phyloP scores from a whole-genome alignment of 2,888 invertebrate species.

The Hypomecis atomaria region DNA sequence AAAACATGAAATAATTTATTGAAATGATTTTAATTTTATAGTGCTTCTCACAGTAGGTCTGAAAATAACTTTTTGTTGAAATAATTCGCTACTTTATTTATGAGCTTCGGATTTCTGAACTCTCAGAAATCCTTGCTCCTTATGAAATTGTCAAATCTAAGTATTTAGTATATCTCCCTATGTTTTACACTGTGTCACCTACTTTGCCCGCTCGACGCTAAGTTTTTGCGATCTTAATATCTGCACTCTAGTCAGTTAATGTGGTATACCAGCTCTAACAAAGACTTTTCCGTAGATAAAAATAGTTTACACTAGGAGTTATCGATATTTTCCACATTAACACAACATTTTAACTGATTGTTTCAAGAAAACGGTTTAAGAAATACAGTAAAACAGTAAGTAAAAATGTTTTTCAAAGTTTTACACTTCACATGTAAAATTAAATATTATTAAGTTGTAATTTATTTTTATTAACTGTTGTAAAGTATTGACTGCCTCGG shows the following conservation, averaged over 20 bases:
- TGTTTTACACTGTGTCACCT: slow-evolving; percentile 4
- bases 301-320: slow-evolving; percentile 10
- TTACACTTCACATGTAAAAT: no score
- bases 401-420: background rate
- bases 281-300: slow-evolving; percentile 10
- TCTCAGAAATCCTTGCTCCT: no score
- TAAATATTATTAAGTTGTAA: no score
- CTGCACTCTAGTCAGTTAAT: slow-evolving; percentile 22
- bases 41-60: no score
- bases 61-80: no score
- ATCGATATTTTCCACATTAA: slow-evolving; percentile 1
- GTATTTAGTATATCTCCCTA: background rate
- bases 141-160: no score
- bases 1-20: no score
- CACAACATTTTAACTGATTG: slow-evolving; percentile 1
- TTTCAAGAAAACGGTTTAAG: background rate
- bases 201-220: background rate
- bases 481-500: no score
- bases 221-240: slow-evolving; percentile 25
- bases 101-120: no score
- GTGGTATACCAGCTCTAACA: slow-evolving; percentile 16
- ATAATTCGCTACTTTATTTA: no score
- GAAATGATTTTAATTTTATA: no score
- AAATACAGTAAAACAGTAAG: background rate
- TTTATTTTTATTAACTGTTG: no score